Conservation (phyloP, 2,113 vertebrate species). For the Tinamus guttatus region DNA sequence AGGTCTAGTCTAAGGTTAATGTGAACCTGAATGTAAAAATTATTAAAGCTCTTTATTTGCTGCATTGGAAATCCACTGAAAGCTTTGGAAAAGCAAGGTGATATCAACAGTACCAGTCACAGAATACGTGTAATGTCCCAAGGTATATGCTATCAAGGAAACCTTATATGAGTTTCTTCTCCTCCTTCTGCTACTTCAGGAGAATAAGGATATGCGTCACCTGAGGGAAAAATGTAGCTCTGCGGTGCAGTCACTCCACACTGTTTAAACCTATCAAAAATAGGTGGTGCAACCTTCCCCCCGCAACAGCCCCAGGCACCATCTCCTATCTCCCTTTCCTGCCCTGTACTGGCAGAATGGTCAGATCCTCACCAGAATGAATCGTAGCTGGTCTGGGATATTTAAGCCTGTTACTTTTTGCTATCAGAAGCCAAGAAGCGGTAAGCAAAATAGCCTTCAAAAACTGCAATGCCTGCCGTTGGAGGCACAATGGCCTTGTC, state of each 20-base stretch:
- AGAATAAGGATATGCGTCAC: fast-evolving
- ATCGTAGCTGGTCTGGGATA: neutral
- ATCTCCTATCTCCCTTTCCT: neutral
- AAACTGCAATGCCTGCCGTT: neutral
- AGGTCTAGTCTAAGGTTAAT: slow-evolving; percentile 32
- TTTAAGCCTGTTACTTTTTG: neutral
- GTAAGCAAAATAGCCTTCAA: neutral
- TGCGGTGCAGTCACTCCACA: neutral
- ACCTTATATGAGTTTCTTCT: neutral
- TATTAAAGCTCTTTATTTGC: neutral
- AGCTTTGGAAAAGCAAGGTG: neutral
- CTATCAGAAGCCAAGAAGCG: neutral
- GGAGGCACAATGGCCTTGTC: neutral
- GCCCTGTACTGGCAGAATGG: neutral
- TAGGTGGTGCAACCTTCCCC: neutral
- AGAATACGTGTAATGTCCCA: neutral
- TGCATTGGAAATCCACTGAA: neutral
- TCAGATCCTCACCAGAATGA: neutral
- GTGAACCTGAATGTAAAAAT: slow-evolving; percentile 8
- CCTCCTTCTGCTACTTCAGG: neutral
- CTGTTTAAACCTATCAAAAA: neutral
- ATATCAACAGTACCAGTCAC: neutral
- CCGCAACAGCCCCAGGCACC: fast-evolving
- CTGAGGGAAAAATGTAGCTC: neutral
- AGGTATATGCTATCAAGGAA: neutral